A percentile compares a stretch with the other conserved stretches of the same genome.
These are phyloP conservation scores for Ceratitis capitata DNA, from an alignment of 1,140 invertebrate species.

Conservation along the genomic window DNA sequence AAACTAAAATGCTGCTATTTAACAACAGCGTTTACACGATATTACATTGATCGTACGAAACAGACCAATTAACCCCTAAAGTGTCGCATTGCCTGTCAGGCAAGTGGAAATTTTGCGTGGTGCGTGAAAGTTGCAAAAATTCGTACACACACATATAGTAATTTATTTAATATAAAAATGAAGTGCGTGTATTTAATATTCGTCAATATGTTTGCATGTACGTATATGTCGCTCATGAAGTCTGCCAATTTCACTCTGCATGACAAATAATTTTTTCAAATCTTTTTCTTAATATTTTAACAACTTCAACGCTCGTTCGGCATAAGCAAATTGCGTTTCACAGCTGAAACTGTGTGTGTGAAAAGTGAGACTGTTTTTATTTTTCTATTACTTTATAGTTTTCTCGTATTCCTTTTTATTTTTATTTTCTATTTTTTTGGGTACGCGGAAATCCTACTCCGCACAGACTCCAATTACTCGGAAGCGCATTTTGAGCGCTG, in stretches of 20 bases:
- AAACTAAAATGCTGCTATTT: background rate
- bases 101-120: background rate
- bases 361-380: background rate
- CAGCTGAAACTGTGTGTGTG: background rate
- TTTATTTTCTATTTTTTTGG: background rate
- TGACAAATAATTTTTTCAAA: background rate
- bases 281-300: background rate
- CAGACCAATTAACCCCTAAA: conserved; percentile 24
- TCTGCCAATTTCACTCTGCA: background rate
- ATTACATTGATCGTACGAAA: background rate
- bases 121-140: conserved; percentile 5
- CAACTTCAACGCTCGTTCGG: background rate
- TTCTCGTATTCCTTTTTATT: background rate
- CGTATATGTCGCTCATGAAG: too few relatives aligned
- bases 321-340: conserved; percentile 26
- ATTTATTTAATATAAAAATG: background rate
- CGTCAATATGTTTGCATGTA: background rate
- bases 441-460: background rate
- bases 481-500: conserved; percentile 23
- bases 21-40: background rate
- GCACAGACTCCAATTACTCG: conserved; percentile 6
- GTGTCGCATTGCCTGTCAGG: conserved; percentile 14
- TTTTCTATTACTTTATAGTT: background rate
- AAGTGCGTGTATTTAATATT: background rate
- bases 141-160: background rate